Evolutionary conservation across 2,113 vertebrate species (phyloP).

Genomic region (Toxotes chatareus): DNA sequence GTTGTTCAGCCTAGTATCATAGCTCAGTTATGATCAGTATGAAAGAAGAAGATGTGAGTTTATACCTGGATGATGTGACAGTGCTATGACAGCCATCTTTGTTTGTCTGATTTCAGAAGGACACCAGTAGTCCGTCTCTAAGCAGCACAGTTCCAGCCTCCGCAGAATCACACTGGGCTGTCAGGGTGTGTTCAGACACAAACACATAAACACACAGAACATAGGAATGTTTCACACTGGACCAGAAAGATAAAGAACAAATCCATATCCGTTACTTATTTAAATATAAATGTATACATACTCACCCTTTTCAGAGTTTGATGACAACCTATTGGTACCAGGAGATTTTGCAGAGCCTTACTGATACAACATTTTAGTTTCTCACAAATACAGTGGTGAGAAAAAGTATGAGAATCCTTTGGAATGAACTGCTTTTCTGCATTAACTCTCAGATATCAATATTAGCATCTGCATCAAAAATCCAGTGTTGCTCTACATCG

Average conservation of each 20-base stretch:
- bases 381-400: too few relatives aligned
- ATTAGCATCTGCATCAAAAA: not conserved
- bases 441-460: not conserved
- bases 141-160: constrained; percentile 81
- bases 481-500: not conserved
- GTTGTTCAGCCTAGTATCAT: not conserved
- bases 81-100: not conserved
- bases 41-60: not conserved
- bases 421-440: too few relatives aligned
- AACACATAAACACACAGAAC: not conserved
- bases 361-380: not conserved
- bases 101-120: constrained; percentile 86
- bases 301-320: not conserved
- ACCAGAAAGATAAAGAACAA: not conserved
- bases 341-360: not conserved
- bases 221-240: not conserved
- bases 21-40: not conserved
- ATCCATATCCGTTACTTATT: not conserved
- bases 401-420: too few relatives aligned
- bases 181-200: constrained; percentile 88
- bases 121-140: constrained; percentile 92
- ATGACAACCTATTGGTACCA: not conserved
- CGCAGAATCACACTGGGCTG: constrained; percentile 91
- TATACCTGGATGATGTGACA: not conserved
- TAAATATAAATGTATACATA: not conserved